Conservation (phyloP, 2,797 vertebrate genomes). For the Coreius guichenoti region DNA sequence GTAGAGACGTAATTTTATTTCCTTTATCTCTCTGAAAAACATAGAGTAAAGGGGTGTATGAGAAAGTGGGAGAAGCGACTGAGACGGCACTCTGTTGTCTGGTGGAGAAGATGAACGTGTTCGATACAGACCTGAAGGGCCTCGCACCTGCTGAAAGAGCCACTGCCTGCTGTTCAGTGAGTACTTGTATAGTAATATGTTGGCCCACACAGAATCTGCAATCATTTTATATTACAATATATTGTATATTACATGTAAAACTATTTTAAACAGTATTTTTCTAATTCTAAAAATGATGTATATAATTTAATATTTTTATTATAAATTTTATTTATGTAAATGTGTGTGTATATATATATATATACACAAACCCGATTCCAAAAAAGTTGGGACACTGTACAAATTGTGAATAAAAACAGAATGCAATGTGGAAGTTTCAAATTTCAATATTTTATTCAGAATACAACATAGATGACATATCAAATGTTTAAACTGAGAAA, state of each 20-base stretch:
- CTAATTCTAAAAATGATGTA: not conserved
- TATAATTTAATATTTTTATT: not conserved
- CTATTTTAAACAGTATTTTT: not conserved
- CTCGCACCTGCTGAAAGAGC: conserved; percentile 76
- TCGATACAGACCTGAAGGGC: conserved; percentile 76
- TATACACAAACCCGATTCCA: too few species aligned
- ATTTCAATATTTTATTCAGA: too few species aligned
- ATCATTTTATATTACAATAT: too few species aligned
- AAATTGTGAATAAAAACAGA: too few species aligned
- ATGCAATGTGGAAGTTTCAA: too few species aligned
- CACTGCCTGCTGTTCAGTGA: conserved; percentile 80
- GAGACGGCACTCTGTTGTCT: conserved; percentile 83
- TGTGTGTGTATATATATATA: too few species aligned
- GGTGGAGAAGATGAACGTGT: conserved; percentile 86
- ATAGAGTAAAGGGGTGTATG: conserved; percentile 78
- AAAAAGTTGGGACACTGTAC: too few species aligned
- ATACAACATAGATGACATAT: too few species aligned
- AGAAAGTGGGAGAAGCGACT: conserved; percentile 84
- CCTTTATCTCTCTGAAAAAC: not conserved
- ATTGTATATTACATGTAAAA: not conserved
- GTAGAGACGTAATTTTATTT: not conserved
- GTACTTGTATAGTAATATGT: conserved; percentile 52
- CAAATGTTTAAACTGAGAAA: too few species aligned
- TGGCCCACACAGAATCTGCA: not conserved
- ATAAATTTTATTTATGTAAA: not conserved